Percentiles rank a stretch among this genome's conserved stretches.
Evolutionary conservation across 2,113 vertebrate species (phyloP).

Genomic region (Rutilus rutilus): DNA sequence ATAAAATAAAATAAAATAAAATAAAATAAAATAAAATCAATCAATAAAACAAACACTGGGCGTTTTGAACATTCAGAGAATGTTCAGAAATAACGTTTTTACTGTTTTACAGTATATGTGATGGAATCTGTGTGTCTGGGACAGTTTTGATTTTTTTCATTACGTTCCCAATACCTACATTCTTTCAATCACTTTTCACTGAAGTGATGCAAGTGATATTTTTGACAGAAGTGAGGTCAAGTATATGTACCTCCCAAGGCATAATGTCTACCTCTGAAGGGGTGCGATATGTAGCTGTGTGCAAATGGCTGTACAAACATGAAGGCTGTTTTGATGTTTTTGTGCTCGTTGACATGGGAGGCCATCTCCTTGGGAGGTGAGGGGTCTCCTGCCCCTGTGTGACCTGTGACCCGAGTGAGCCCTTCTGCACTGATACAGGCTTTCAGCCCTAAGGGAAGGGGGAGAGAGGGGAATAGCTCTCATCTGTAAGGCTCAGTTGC

Average conservation of each 20-base stretch:
- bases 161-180: not conserved
- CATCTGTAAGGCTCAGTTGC: constrained; percentile 49
- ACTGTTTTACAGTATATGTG: not conserved
- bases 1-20: too few species aligned
- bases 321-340: constrained; percentile 66
- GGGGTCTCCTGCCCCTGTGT: constrained; percentile 59
- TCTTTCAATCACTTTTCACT: not conserved
- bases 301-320: constrained; percentile 56
- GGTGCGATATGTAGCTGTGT: constrained; percentile 37
- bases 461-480: constrained; percentile 49
- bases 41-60: too few species aligned
- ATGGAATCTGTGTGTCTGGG: not conserved
- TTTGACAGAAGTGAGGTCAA: constrained; percentile 44
- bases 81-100: too few species aligned
- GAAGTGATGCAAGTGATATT: not conserved
- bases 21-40: too few species aligned
- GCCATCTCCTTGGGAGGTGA: constrained; percentile 66
- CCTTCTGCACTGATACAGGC: constrained; percentile 59
- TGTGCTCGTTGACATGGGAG: constrained; percentile 64
- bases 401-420: constrained; percentile 62
- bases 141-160: not conserved
- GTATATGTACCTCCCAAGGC: constrained; percentile 37
- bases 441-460: constrained; percentile 60
- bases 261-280: constrained; percentile 23
- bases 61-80: too few species aligned